Base-by-base conservation (phyloP, 2,797 vertebrate species). In the Sebastes oblongus region DNA sequence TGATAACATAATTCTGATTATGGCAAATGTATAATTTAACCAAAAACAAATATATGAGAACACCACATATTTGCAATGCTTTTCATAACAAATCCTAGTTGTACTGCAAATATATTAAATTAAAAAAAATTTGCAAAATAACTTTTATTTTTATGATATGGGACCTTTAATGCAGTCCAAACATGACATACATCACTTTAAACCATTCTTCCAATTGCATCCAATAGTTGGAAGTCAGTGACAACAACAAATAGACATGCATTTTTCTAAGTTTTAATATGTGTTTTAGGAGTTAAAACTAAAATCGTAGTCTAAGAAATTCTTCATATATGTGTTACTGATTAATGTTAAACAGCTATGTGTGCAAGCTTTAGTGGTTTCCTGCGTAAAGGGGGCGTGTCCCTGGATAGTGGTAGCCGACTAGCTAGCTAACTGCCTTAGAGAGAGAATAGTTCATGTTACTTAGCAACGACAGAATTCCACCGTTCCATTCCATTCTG, bases 321-420 rank as follows among this genome's bases (percentile, higher is more conserved):
- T 27, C 46, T 18, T 16, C 46, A 20, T 2, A 59, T 29, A 18
- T 3, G 39, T 42, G 14, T 59, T 27, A 30, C 18, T 8, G 36
- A 30, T 32, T 11, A 39, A 25, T 34, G 6, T 36, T 8, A 55
- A 62, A 20, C 7, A 14, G 14, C 30, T 30, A 3, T 32, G 30
- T 32, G 8, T 32, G 30, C 24, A 22, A 39, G 24, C 20, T 42
- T 42, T 2, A 5, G 30, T 16, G 58, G 6, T 55, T 42, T 70
- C 14, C 58, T 60, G 29, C 27, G 56, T 74, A 8, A 67, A 56
- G 91, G 87, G 87, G 90, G 42, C 58, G 90, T 93, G 91, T 87
- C 84, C 85, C 75, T 29, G 36, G 25, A 18, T 46, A 46, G 52
- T 58, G 61, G 12, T 67, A 75, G 58, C 70, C 42, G 50, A 66